phyloP scores from a whole-genome alignment of 2,888 invertebrate genomes.

The Exocentrus adspersus region DNA sequence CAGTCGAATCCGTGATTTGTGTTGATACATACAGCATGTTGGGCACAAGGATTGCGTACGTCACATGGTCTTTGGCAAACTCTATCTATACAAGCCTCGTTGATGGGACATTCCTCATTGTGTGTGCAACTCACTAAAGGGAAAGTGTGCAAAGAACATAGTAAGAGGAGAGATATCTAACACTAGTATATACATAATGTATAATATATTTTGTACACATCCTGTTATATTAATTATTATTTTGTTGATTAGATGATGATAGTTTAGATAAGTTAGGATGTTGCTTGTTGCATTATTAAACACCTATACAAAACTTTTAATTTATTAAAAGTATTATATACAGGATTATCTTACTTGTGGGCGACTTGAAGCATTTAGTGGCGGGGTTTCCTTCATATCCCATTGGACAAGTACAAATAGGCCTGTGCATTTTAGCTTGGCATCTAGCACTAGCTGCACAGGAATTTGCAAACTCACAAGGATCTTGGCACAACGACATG shows the following conservation, averaged over 20 bases:
- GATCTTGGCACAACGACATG: slow-evolving; percentile 83
- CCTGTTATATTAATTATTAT: slow-evolving; percentile 36
- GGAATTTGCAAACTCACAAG: slow-evolving; percentile 82
- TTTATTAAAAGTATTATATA: slow-evolving; percentile 28
- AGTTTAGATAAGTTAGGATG: slow-evolving; percentile 29
- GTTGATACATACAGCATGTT: slow-evolving; percentile 87
- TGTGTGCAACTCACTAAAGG: slow-evolving; percentile 84
- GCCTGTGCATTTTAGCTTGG: slow-evolving; percentile 83
- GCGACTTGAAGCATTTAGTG: slow-evolving; percentile 78
- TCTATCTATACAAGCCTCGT: slow-evolving; percentile 86
- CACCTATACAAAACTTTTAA: neutral
- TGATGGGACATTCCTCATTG: slow-evolving; percentile 86
- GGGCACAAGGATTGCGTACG: slow-evolving; percentile 84
- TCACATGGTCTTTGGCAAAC: slow-evolving; percentile 90
- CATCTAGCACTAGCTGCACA: slow-evolving; percentile 82
- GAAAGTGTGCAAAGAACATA: slow-evolving; percentile 58
- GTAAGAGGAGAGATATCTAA: slow-evolving; percentile 45
- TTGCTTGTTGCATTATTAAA: slow-evolving; percentile 13
- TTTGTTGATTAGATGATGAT: slow-evolving; percentile 16
- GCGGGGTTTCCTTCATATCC: slow-evolving; percentile 86
- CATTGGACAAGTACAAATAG: slow-evolving; percentile 82
- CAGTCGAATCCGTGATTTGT: slow-evolving; percentile 89
- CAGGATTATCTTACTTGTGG: slow-evolving; percentile 75
- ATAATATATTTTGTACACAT: slow-evolving; percentile 11
- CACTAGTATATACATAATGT: slow-evolving; percentile 40